A percentile compares a stretch with the other conserved stretches of the same genome.
Conservation (phyloP, 2,113 vertebrate genomes). For the Formicarius rufipectus region DNA sequence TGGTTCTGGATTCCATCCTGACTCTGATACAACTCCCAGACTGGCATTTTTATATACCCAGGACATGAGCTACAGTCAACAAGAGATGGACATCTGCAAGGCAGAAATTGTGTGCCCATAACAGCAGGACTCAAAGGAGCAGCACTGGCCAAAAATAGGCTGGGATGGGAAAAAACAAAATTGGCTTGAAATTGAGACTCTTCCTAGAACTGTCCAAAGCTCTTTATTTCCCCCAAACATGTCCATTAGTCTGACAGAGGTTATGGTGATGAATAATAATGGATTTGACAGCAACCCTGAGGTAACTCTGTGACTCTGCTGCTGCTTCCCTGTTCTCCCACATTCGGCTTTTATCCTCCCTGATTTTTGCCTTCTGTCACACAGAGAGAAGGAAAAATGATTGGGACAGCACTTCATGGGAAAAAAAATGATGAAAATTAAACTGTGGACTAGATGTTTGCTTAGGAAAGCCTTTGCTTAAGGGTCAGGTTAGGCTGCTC, state of each 20-base stretch:
- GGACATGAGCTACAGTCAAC: neutral
- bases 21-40: neutral
- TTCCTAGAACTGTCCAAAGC: slow-evolving; percentile 22
- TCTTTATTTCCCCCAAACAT: neutral
- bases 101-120: neutral
- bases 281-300: slow-evolving; percentile 42
- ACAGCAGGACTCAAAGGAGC: neutral
- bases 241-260: neutral
- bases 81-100: neutral
- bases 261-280: slow-evolving; percentile 1
- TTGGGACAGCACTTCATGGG: neutral
- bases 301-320: slow-evolving; percentile 33
- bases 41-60: neutral
- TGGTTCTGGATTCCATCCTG: neutral
- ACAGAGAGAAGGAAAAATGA: neutral
- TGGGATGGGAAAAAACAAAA: neutral
- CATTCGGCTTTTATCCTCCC: neutral
- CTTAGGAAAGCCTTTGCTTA: neutral
- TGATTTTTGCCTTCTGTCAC: neutral
- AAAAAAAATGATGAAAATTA: neutral
- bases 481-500: neutral
- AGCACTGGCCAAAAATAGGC: neutral
- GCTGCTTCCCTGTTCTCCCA: neutral
- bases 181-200: neutral
- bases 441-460: neutral